These are phyloP conservation scores for Ophion ventricosus DNA, from an alignment of 2,888 invertebrate species.

Conservation along the genomic window DNA sequence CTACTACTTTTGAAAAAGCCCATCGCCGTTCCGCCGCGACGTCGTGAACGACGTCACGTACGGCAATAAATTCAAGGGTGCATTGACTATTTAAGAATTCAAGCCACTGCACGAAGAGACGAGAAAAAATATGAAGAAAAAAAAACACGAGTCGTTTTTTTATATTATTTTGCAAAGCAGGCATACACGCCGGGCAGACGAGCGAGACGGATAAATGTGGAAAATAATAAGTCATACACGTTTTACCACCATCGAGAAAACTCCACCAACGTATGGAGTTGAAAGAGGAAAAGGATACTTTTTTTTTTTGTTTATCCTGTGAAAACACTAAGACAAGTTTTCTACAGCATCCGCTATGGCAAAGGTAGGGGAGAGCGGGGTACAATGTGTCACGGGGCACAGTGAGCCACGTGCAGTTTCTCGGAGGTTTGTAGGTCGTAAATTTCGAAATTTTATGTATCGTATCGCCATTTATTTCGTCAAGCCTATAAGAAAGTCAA, in stretches of 20 bases:
- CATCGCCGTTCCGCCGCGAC: slow-evolving; percentile 20
- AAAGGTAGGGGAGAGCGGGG: too few species aligned
- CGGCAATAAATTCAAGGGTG: slow-evolving; percentile 62
- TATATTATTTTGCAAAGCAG: not conserved
- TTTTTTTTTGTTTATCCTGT: not conserved
- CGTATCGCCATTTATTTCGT: too few species aligned
- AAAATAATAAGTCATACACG: slow-evolving; percentile 59
- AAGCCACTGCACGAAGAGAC: slow-evolving; percentile 53
- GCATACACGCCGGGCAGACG: not conserved
- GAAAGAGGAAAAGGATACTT: slow-evolving; percentile 28
- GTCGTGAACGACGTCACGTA: slow-evolving; percentile 61
- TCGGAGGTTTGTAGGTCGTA: too few species aligned
- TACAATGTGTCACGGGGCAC: too few species aligned
- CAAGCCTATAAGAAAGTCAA: too few species aligned
- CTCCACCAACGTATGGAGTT: not conserved
- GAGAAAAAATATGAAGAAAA: slow-evolving; percentile 39
- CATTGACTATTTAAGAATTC: slow-evolving; percentile 66
- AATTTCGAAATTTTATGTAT: too few species aligned
- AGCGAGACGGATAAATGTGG: slow-evolving; percentile 33
- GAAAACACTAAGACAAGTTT: not conserved
- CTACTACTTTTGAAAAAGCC: slow-evolving; percentile 28
- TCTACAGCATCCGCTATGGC: not conserved
- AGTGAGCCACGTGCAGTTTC: too few species aligned
- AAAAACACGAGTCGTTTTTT: slow-evolving; percentile 35
- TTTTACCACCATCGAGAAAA: slow-evolving; percentile 52